These are phyloP conservation scores for Paguma larvata DNA, from an alignment of 2,797 vertebrate species.

Conservation along the genomic window DNA sequence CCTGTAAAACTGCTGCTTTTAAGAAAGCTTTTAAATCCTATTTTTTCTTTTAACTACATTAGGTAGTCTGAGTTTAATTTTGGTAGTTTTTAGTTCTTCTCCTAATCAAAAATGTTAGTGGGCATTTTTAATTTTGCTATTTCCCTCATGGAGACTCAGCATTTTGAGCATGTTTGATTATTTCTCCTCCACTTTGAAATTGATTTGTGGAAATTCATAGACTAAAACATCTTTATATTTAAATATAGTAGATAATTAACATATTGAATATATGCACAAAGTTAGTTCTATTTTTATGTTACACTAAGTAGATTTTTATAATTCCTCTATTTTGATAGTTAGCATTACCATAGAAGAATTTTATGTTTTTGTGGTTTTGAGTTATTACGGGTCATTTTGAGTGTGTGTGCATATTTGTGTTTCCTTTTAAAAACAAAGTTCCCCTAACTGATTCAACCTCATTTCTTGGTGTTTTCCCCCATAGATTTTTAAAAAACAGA, in stretches of 20 bases:
- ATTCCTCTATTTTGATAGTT: conserved; percentile 65
- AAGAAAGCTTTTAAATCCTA: background rate
- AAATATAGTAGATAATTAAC: conserved; percentile 19
- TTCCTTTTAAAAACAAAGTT: conserved; percentile 61
- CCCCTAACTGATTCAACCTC: conserved; percentile 73
- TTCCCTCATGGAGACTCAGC: background rate
- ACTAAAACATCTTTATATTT: conserved; percentile 53
- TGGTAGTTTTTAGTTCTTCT: conserved; percentile 57
- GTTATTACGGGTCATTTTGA: conserved; percentile 56
- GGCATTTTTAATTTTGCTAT: conserved; percentile 20
- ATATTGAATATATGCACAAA: conserved; percentile 41
- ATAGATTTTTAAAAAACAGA: conserved; percentile 78
- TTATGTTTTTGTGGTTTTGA: conserved; percentile 65
- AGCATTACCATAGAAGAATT: conserved; percentile 64
- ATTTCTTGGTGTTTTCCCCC: conserved; percentile 71
- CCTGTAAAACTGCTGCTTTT: conserved; percentile 42
- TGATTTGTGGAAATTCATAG: conserved; percentile 25
- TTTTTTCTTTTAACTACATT: conserved; percentile 30
- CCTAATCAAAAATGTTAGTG: background rate
- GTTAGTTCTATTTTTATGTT: conserved; percentile 57
- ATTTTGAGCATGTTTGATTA: conserved; percentile 63
- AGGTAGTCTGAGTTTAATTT: conserved; percentile 45
- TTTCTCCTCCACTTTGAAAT: conserved; percentile 55
- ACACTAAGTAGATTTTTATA: conserved; percentile 36
- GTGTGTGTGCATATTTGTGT: conserved; percentile 52